Percentiles rank a stretch among this genome's conserved stretches.
These are phyloP conservation scores for Orius insidiosus DNA, from an alignment of 1,140 invertebrate species.

Conservation along the genomic window DNA sequence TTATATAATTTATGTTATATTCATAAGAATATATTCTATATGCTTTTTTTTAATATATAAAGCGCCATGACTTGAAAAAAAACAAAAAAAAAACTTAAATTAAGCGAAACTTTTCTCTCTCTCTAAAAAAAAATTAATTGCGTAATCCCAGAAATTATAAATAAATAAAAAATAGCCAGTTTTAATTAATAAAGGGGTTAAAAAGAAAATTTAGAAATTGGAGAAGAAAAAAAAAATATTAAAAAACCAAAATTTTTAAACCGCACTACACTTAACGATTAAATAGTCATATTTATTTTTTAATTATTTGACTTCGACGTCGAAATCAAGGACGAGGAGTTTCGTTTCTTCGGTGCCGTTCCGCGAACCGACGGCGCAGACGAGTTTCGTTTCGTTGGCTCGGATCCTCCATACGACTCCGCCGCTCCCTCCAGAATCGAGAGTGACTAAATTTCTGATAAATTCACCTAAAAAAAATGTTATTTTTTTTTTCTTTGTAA, in stretches of 20 bases:
- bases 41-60: too few relatives aligned
- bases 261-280: background rate
- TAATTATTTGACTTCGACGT: slow-evolving; percentile 41
- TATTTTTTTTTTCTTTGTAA: too few relatives aligned
- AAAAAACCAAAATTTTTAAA: slow-evolving; percentile 6
- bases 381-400: slow-evolving; percentile 89
- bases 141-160: background rate
- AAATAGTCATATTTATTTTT: too few relatives aligned
- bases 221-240: slow-evolving; percentile 9
- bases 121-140: slow-evolving; percentile 5
- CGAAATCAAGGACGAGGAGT: slow-evolving; percentile 91
- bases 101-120: background rate
- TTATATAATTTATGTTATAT: too few relatives aligned
- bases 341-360: slow-evolving; percentile 99
- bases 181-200: background rate
- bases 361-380: slow-evolving; percentile 93
- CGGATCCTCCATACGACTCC: slow-evolving; percentile 97
- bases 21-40: too few relatives aligned
- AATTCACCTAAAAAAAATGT: slow-evolving; percentile 69
- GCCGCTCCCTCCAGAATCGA: slow-evolving; percentile 89
- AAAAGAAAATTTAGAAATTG: background rate
- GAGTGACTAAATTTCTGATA: slow-evolving; percentile 82
- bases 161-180: slow-evolving; percentile 1
- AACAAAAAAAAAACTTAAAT: too few relatives aligned
- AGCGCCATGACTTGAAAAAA: too few relatives aligned